Percentiles rank a stretch among this genome's conserved stretches.
These are phyloP conservation scores for Aotus griseimembra DNA, from an alignment of 2,797 vertebrate species.

Conservation along the genomic window DNA sequence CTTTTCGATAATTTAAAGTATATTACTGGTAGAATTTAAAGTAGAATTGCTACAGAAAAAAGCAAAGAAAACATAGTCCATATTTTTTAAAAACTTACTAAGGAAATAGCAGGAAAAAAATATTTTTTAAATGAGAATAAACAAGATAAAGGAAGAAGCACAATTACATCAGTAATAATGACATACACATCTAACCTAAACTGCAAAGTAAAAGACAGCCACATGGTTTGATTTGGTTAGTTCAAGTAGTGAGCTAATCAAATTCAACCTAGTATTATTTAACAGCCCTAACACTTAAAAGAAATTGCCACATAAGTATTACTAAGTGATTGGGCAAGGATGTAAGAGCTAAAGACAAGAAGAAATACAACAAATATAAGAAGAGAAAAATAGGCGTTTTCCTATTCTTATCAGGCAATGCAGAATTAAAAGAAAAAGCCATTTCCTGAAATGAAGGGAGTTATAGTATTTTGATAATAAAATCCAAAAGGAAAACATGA, in stretches of 20 bases:
- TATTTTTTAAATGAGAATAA: not conserved
- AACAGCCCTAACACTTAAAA: not conserved
- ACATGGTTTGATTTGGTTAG: not conserved
- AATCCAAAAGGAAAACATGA: not conserved
- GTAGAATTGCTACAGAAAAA: not conserved
- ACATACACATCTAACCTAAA: not conserved
- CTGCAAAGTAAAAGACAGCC: not conserved
- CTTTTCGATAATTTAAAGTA: not conserved
- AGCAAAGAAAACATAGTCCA: not conserved
- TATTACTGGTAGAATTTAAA: not conserved
- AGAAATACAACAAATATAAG: not conserved
- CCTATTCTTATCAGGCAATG: not conserved
- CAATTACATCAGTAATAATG: not conserved
- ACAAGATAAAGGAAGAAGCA: not conserved
- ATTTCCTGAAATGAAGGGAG: not conserved
- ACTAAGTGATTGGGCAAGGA: not conserved
- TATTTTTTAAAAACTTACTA: not conserved
- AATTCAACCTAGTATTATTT: not conserved
- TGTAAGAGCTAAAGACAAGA: not conserved
- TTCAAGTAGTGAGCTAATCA: not conserved
- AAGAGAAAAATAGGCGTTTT: not conserved
- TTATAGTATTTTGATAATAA: not conserved
- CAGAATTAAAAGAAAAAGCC: not conserved
- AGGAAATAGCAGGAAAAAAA: not conserved
- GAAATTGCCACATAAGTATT: not conserved